Base-by-base conservation (phyloP, 1,140 invertebrate species). In the Hestina assimilis region DNA sequence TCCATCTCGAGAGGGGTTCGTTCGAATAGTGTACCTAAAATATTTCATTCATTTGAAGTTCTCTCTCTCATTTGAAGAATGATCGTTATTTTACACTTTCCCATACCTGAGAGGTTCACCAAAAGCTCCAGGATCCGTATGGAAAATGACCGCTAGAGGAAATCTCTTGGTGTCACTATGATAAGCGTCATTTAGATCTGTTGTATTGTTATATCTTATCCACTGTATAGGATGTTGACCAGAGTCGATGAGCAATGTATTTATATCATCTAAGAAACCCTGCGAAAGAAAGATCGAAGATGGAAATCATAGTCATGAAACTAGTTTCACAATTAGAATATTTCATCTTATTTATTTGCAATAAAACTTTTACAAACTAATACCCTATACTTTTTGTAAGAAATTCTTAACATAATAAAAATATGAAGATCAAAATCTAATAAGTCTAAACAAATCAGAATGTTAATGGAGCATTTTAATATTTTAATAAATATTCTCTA, bases 101-200 rank as follows among this genome's bases (percentile, higher is more conserved):
- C n/a, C n/a, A 54, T 81, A 93, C 92, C 89, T 89, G 35, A 93
- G 83, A 21, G 88, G 85, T 68, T 93, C 89, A 15, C 91, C 90
- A 33, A 63, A 72, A 4, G 72, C 66, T 20, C 72, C 79, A 12
- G 88, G 88, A 47, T 89, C 86, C 1, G 79, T 82, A 43, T 89
- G 84, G 65, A 95, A 94, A 54, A 95, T 91, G 28, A 95, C 89
- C 12, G 93, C 93, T 28, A 94, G 83, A 11, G 92, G 92, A 59
- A 95, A 91, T 48, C 89, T 90, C 51, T 87, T 87, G 0, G 93
- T 91, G 64, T 93, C 89, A 63, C 89, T 90, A 90, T 92, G 93
- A 73, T 94, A 94, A 7, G 92, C 91, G 29, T 92, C 92, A 45
- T 93, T 89, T 38, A 95, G 86, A 59, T 93, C 93, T 38, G 93